These are phyloP conservation scores for Trissolcus basalis DNA, from an alignment of 1,140 invertebrate genomes.

Conservation along the genomic window DNA sequence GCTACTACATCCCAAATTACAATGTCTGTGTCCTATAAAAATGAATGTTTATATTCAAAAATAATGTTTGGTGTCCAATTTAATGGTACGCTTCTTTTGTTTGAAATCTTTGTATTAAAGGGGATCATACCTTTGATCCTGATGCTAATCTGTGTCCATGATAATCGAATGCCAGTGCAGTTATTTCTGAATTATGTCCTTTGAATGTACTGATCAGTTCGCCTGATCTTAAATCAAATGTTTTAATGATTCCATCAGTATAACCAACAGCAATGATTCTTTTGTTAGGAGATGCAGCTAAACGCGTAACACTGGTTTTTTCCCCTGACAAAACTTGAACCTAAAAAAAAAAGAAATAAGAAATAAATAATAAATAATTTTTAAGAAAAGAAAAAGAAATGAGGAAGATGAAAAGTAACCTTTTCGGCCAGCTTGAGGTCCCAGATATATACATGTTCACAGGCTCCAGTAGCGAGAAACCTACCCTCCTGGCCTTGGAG, in stretches of 20 bases:
- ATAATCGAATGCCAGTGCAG: conserved; percentile 87
- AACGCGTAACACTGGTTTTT: conserved; percentile 84
- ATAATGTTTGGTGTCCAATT: not conserved
- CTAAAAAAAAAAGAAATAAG: conserved; percentile 72
- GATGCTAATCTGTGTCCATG: conserved; percentile 88
- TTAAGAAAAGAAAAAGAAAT: no score
- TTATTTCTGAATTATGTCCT: conserved; percentile 92
- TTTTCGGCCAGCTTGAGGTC: conserved; percentile 93
- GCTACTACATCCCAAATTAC: conserved; percentile 96
- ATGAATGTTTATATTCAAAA: not conserved
- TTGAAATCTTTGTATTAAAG: not conserved
- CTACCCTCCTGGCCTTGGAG: conserved; percentile 85
- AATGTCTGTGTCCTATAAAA: conserved; percentile 89
- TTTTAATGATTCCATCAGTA: conserved; percentile 89
- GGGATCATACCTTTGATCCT: conserved; percentile 84
- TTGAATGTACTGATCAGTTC: conserved; percentile 87
- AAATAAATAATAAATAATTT: conserved; percentile 3
- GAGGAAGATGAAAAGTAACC: conserved; percentile 74
- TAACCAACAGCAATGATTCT: conserved; percentile 93
- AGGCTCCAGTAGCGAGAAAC: conserved; percentile 91
- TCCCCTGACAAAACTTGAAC: conserved; percentile 86
- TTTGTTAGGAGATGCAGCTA: conserved; percentile 84
- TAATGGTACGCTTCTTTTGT: not conserved
- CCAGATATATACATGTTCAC: conserved; percentile 96
- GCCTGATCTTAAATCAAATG: conserved; percentile 84